A percentile compares a stretch with the other conserved stretches of the same genome.
phyloP scores from a whole-genome alignment of 2,888 invertebrate species.

The Megastigmus dorsalis region DNA sequence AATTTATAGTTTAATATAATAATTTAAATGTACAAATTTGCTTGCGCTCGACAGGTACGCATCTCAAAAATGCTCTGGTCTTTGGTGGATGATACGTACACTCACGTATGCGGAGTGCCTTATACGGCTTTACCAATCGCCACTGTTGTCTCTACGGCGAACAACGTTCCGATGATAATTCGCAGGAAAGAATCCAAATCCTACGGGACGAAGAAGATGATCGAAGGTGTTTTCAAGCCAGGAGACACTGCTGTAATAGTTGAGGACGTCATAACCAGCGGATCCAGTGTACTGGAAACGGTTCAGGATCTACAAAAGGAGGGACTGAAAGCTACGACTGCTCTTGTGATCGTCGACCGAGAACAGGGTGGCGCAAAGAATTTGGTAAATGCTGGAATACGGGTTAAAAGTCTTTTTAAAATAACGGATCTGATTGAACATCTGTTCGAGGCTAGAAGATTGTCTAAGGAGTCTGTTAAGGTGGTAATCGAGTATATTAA shows the following conservation, averaged over 20 bases:
- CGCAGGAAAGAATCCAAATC: constrained; percentile 94
- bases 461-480: constrained; percentile 78
- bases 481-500: neutral
- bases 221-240: constrained; percentile 89
- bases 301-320: constrained; percentile 82
- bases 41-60: constrained; percentile 25
- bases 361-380: constrained; percentile 91
- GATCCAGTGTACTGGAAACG: constrained; percentile 95
- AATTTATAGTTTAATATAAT: no score
- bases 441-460: constrained; percentile 79
- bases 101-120: constrained; percentile 93
- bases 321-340: constrained; percentile 83
- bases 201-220: constrained; percentile 96
- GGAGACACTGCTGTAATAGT: constrained; percentile 91
- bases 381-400: constrained; percentile 81
- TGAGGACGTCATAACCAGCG: constrained; percentile 96
- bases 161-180: constrained; percentile 90
- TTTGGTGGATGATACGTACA: constrained; percentile 66
- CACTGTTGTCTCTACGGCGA: constrained; percentile 85
- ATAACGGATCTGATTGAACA: constrained; percentile 80
- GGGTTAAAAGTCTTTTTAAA: constrained; percentile 82
- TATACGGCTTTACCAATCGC: constrained; percentile 97
- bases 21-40: no score
- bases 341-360: constrained; percentile 91
- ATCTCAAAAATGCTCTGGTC: constrained; percentile 22